Evolutionary conservation across 2,113 vertebrate genomes (phyloP).

Genomic region (Alces alces): DNA sequence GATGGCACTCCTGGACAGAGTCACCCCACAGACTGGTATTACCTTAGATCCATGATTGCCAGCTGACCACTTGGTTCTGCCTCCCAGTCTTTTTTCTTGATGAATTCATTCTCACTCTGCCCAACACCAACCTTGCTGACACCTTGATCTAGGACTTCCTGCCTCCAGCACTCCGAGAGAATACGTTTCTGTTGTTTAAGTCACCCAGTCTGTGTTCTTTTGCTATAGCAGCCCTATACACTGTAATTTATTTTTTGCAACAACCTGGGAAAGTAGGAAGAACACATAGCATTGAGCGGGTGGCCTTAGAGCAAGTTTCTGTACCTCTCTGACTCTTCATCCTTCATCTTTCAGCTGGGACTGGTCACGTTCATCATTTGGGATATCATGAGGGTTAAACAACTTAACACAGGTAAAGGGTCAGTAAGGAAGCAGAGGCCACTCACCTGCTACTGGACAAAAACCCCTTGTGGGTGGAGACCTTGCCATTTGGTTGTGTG

Average conservation of each 20-base stretch:
- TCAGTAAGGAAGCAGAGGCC: neutral
- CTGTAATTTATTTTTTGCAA: neutral
- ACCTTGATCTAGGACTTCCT: neutral
- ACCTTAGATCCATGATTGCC: neutral
- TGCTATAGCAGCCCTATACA: neutral
- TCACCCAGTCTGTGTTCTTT: neutral
- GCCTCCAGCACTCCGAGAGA: neutral
- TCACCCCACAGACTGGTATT: fast-evolving
- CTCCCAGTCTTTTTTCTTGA: neutral
- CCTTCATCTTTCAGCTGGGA: neutral
- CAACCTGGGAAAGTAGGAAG: neutral
- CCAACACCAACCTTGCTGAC: too few species aligned
- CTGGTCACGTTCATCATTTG: neutral
- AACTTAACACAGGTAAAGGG: neutral
- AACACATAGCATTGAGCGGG: neutral
- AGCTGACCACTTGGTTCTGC: neutral
- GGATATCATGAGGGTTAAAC: neutral
- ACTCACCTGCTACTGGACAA: fast-evolving
- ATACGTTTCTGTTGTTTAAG: neutral
- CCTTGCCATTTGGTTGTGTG: neutral
- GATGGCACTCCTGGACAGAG: neutral
- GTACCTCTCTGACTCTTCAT: neutral
- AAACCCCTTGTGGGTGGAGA: neutral
- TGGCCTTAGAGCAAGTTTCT: neutral
- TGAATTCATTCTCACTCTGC: neutral